A percentile compares a stretch with the other conserved stretches of the same genome.
Conservation (phyloP, 2,888 invertebrate species). For the Cynaeus angustus region DNA sequence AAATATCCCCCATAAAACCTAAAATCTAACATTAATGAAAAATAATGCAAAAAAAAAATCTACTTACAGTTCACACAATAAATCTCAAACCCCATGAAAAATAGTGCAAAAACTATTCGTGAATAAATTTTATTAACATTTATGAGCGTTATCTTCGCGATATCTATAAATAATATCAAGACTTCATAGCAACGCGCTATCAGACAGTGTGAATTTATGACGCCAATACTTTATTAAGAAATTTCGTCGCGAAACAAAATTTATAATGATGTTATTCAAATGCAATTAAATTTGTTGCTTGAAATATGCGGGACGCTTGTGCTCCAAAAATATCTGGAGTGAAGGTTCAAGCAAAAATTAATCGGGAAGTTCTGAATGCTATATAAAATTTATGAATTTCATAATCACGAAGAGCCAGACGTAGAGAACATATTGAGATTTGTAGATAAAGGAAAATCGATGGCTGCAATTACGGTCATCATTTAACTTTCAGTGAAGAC, state of each 20-base stretch:
- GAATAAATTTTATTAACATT: conserved; percentile 50
- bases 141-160: conserved; percentile 50
- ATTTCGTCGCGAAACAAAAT: conserved; percentile 37
- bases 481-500: conserved; percentile 12
- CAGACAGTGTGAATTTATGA: conserved; percentile 36
- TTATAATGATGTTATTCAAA: conserved; percentile 31
- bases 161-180: conserved; percentile 53
- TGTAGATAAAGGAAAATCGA: conserved; percentile 13
- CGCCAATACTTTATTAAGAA: conserved; percentile 42
- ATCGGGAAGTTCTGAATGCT: not conserved
- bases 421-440: conserved; percentile 9
- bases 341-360: not conserved
- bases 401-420: conserved; percentile 3
- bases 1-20: conserved; percentile 11
- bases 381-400: conserved; percentile 6
- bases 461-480: conserved; percentile 26
- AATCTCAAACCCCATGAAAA: conserved; percentile 48
- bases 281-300: conserved; percentile 35
- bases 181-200: conserved; percentile 31
- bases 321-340: not conserved
- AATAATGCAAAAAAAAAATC: conserved; percentile 34
- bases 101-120: conserved; percentile 53
- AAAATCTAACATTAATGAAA: conserved; percentile 24
- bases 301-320: conserved; percentile 6
- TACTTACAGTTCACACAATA: conserved; percentile 51